A percentile compares a stretch with the other conserved stretches of the same genome.
These are phyloP conservation scores for Phocides pigmalion DNA, from an alignment of 1,140 invertebrate genomes.

Conservation along the genomic window DNA sequence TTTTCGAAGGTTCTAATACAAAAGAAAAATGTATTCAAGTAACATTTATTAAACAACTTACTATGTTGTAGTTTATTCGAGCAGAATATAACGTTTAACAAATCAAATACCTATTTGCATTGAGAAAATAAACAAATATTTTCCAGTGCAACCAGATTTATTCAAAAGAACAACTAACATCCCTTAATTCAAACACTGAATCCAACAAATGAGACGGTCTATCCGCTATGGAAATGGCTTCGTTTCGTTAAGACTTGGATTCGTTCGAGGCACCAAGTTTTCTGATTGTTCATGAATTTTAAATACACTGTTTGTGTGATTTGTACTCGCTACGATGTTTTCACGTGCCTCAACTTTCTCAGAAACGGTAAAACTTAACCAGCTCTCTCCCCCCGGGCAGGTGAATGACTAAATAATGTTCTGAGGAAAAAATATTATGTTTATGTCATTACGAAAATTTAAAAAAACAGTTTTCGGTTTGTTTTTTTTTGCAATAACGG, in stretches of 20 bases:
- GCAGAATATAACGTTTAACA: no score
- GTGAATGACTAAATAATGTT: neutral
- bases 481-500: no score
- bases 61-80: no score
- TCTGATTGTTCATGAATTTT: slow-evolving; percentile 50
- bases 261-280: slow-evolving; percentile 37
- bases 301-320: slow-evolving; percentile 45
- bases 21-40: no score
- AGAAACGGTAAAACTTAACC: slow-evolving; percentile 12
- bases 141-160: neutral
- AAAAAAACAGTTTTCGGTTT: no score
- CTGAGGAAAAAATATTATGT: neutral
- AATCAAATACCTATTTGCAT: no score
- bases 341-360: slow-evolving; percentile 20
- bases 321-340: slow-evolving; percentile 30
- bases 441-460: neutral
- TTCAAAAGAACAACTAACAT: slow-evolving; percentile 4
- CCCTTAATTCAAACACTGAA: slow-evolving; percentile 18
- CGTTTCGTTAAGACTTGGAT: slow-evolving; percentile 38
- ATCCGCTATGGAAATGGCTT: slow-evolving; percentile 41
- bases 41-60: no score
- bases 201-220: slow-evolving; percentile 26
- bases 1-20: no score
- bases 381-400: neutral
- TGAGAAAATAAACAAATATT: neutral